Conservation (phyloP, 2,797 vertebrate genomes). For the Tragelaphus eurycerus region DNA sequence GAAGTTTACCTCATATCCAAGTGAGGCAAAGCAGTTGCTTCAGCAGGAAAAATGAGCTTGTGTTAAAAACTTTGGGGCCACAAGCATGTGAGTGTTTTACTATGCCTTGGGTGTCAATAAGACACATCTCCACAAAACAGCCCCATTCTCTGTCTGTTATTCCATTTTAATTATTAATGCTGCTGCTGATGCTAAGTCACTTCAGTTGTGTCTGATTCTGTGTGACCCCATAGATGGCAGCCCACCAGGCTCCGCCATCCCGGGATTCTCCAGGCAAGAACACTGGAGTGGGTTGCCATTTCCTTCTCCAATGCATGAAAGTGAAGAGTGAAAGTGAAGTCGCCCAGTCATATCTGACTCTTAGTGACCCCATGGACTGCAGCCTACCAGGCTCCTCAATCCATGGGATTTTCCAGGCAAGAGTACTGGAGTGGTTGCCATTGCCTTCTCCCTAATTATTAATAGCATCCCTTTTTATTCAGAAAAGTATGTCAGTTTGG, state of each 20-base stretch:
- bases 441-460: neutral
- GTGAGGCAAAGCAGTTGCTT: neutral
- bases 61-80: neutral
- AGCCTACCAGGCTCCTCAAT: neutral
- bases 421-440: neutral
- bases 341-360: fast-evolving
- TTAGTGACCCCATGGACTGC: neutral
- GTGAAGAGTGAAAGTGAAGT: neutral
- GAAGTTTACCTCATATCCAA: neutral
- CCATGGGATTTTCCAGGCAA: neutral
- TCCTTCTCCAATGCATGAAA: neutral
- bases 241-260: fast-evolving
- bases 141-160: neutral
- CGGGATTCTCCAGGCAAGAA: neutral
- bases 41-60: neutral
- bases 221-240: neutral
- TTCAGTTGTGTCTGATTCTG: fast-evolving
- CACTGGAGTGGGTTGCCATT: neutral
- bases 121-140: neutral
- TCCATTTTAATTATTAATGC: neutral
- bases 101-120: neutral
- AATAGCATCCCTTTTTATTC: neutral
- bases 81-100: neutral
- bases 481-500: neutral
- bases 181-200: neutral